These are phyloP conservation scores for Ambastaia sidthimunki DNA, from an alignment of 2,797 vertebrate genomes.

Conservation along the genomic window DNA sequence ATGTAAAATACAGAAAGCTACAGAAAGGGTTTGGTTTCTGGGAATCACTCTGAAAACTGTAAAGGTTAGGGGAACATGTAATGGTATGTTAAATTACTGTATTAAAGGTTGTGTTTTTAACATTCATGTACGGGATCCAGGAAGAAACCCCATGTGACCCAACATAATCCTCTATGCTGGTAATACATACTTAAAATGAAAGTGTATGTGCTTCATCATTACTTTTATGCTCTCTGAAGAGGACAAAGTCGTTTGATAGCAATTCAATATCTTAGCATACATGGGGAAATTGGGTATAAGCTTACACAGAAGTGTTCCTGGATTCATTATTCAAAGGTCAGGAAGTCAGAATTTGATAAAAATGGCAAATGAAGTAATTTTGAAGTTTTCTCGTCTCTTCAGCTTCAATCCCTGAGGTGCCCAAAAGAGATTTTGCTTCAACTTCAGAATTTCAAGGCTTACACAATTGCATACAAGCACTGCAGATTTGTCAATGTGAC, in stretches of 20 bases:
- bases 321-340: conserved; percentile 33
- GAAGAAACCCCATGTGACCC: background rate
- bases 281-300: background rate
- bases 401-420: conserved; percentile 40
- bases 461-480: conserved; percentile 40
- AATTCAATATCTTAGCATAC: background rate
- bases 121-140: background rate
- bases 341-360: conserved; percentile 37
- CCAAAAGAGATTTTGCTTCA: conserved; percentile 48
- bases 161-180: background rate
- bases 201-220: background rate
- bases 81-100: background rate
- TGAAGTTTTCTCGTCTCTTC: conserved; percentile 47
- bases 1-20: too few species aligned
- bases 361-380: conserved; percentile 39
- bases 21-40: too few species aligned
- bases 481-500: conserved; percentile 41
- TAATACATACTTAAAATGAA: background rate
- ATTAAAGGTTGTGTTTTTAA: background rate
- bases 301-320: conserved; percentile 14
- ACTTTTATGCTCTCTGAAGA: background rate
- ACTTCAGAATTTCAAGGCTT: conserved; percentile 46
- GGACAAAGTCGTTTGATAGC: background rate
- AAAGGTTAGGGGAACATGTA: background rate
- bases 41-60: too few species aligned